Evolutionary conservation across 2,888 invertebrate genomes (phyloP), one percentile per base, ranked within the genome.

Genomic region (Piscicola geometra): DNA sequence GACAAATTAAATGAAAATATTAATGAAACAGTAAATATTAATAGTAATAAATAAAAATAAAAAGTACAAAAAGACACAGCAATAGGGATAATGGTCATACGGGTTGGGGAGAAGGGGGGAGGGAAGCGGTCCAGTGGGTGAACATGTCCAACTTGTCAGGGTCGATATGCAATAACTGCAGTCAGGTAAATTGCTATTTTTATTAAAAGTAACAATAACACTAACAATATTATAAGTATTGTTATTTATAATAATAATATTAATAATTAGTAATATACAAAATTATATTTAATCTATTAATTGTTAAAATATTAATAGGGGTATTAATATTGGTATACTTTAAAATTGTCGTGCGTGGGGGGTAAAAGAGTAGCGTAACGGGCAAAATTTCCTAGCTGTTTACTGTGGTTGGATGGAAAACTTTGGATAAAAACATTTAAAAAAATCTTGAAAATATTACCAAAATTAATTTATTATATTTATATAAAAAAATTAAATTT

Each of bases 301-400:
- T 9, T 15, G 15, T 9, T 9, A 41, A 9, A 9, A 41, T 41
- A 41, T 9, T 41, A 9, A 9, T 28, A 21, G 60, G 5, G 3
- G 3, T 25, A 15, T 56, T 25, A 15, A 15, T 25, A 15, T 25
- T 21, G n/a, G 3, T 64, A 25, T 12, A 77, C 78, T 78, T 80
- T 80, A 30, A 72, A 56, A 36, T 76, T 75, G n/a, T 78, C 71
- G 47, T 76, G 56, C 18, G 50, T 36, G 0, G 79, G 79, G n/a
- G 80, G 80, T 0, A 80, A 32, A 15, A 79, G 75, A 52, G 76
- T 77, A 21, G 79, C 76, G 36, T 76, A 60, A 25, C 79, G 76
- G 12, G 78, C 78, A 66, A 80, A 75, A 64, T 80, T 80, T 2
- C 66, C 75, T 33, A 77, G 30, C 50, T 76, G 76, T 33, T 60